Percentiles rank a stretch among this genome's conserved stretches.
These are phyloP conservation scores for Tholera decimalis DNA, from an alignment of 2,888 invertebrate species.

Conservation along the genomic window DNA sequence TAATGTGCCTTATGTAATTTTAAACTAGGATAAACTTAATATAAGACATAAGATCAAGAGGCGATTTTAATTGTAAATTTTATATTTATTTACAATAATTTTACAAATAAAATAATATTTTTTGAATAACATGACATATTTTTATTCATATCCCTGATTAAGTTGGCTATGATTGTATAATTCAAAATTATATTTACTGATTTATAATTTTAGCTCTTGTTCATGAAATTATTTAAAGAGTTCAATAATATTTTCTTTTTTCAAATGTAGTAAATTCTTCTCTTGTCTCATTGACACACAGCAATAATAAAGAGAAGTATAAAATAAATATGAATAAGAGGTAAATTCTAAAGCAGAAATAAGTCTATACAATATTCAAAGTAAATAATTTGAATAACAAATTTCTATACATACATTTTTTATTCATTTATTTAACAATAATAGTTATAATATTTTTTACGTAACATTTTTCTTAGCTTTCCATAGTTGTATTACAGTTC, in stretches of 20 bases:
- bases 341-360: background rate
- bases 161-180: background rate
- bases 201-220: background rate
- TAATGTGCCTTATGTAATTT: slow-evolving; percentile 33
- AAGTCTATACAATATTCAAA: background rate
- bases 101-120: slow-evolving; percentile 49
- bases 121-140: background rate
- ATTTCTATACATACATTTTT: background rate
- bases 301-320: slow-evolving; percentile 3
- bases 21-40: slow-evolving; percentile 33
- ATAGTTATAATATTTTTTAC: background rate
- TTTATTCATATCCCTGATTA: slow-evolving; percentile 8
- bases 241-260: too few species aligned
- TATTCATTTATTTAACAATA: background rate
- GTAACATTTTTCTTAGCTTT: background rate
- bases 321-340: background rate
- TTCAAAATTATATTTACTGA: background rate
- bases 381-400: background rate
- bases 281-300: background rate
- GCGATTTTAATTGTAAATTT: slow-evolving; percentile 33
- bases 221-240: background rate
- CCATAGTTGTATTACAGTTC: background rate
- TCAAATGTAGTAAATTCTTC: background rate
- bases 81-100: slow-evolving; percentile 51
- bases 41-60: slow-evolving; percentile 31